Base-by-base conservation (phyloP, 1,140 invertebrate genomes). In the Colletes latitarsis region DNA sequence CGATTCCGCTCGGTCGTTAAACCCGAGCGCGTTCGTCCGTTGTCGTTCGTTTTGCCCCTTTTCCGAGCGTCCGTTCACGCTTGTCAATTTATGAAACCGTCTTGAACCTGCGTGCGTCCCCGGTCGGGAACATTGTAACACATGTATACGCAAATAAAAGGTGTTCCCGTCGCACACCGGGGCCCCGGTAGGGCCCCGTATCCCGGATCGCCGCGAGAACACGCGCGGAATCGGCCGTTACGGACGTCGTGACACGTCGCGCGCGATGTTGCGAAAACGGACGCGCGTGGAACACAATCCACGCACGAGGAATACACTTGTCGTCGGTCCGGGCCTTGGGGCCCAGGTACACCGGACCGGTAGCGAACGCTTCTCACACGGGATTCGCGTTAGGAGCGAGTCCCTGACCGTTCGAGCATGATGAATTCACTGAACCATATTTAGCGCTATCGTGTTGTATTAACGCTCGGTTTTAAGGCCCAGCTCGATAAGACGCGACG, bases 391-490 rank as follows among this genome's bases (percentile, higher is more conserved):
- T 77, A 82, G 17, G 70, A 74, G 71, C 77, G 57, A 70, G 69
- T 74, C 70, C 55, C 21, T 46, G 46, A 14, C 19, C 70, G 64
- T 74, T 82, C 52, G 77, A 74, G 77, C 81, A 80, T 82, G 77
- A 80, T 69, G 70, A 57, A 74, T 49, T 64, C 77, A 80, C 81
- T 80, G 81, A 77, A 82, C 81, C 81, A 69, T 82, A 74, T 73
- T 80, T 71, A 69, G 64, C 68, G 81, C 64, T 69, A 79, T 82
- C 81, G 64, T 74, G 77, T 82, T 79, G 77, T 64, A 82, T 82
- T 82, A 82, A 68, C 46, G 55, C 57, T 17, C 64, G 57, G 69
- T 62, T 70, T 52, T 46, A n/a, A 30, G 55, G 19, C 77, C 49
- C n/a, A 15, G 63, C 19, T 43, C 69, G 63, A 82, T 82, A 82